Evolutionary conservation across 2,888 invertebrate species (phyloP), one percentile per base, ranked within the genome.

Genomic region (Arrhopalites spinosus): DNA sequence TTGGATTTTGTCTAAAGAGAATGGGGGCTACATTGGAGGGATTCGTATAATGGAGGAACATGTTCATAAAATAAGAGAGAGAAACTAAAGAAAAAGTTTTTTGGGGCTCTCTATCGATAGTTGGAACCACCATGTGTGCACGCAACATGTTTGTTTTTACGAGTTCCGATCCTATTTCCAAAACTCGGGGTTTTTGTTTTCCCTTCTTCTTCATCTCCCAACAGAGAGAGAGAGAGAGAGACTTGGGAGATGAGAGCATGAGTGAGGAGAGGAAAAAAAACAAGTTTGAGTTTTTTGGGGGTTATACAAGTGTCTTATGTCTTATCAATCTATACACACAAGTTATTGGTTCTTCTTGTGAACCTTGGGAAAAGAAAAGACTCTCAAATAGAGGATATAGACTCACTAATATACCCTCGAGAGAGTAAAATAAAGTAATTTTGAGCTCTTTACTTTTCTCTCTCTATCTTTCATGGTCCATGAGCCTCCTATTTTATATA

Each of bases 111-210:
- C 53, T 23, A 45, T 69, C 53, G 2, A 15, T 2, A 53, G 15
- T 53, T 69, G n/a, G 25, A 47, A 29, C 11, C 27, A 45, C 71
- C 71, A 72, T 63, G 72, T 72, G 63, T 72, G 72, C 72, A 72
- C 63, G 72, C 72, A 72, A 72, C 72, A 61, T 72, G 72, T 72
- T 72, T 72, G 72, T 72, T 72, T 72, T 63, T 45, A 63, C 64
- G 47, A 61, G 71, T 72, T 27, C 72, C 27, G 63, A 63, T 72
- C 63, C 45, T 72, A 61, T 72, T 72, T 72, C 72, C 25, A 72
- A 72, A 63, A 50, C 72, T 71, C 59, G 59, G 59, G 17, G 36
- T 53, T 63, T 71, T 64, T 47, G 45, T 72, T 50, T 64, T 47
- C 50, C 47, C 61, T 45, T 25, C 15, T 13, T 17, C n/a, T 56